These are phyloP conservation scores for Thermophis baileyi DNA, from an alignment of 2,113 vertebrate species.

Conservation along the genomic window DNA sequence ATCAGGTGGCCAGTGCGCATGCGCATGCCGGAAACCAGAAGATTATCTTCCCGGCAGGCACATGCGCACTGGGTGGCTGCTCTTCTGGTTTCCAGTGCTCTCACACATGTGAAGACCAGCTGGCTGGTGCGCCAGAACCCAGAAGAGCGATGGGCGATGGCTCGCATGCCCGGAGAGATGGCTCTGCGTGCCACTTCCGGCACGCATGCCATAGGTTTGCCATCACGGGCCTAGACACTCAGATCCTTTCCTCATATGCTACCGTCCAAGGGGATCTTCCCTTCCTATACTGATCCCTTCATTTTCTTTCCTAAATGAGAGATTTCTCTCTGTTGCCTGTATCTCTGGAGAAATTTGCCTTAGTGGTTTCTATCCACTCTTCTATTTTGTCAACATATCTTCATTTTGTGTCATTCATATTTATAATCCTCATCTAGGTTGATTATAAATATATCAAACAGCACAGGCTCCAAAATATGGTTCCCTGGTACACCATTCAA, in stretches of 20 bases:
- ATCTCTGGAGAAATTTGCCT: neutral
- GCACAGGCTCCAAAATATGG: neutral
- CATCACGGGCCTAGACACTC: no score
- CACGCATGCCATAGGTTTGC: no score
- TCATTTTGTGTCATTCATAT: neutral
- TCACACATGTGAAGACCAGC: no score
- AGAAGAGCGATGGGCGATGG: no score
- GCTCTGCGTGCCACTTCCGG: no score
- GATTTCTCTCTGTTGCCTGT: neutral
- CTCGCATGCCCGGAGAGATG: no score
- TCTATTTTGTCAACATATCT: neutral
- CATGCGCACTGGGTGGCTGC: no score
- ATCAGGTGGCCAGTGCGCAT: no score
- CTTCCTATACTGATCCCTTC: neutral
- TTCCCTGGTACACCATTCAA: neutral
- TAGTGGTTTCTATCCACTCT: neutral
- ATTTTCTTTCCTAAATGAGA: neutral
- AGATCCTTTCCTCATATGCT: neutral
- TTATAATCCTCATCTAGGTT: neutral
- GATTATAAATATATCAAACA: neutral
- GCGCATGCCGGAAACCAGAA: no score
- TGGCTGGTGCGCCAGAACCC: no score
- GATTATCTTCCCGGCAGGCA: no score
- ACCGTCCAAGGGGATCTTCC: neutral
- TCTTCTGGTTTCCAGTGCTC: no score